Base-by-base conservation (phyloP, 2,797 vertebrate genomes). In the Anguilla obscura region DNA sequence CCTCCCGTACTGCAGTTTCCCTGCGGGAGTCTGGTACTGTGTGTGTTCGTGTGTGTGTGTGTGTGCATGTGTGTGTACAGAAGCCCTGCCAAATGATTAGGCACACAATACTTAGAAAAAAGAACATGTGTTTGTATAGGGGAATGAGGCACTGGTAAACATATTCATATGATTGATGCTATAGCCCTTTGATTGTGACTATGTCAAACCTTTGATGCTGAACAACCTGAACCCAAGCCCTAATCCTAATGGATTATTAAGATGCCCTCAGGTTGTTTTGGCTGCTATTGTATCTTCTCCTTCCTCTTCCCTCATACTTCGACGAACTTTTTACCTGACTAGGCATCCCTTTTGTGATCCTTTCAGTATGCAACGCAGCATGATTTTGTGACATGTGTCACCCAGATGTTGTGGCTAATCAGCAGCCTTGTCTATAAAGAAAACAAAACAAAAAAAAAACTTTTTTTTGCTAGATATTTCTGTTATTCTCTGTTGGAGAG, bases 1-100 rank as follows among this genome's bases (percentile, higher is more conserved):
- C 69, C 52, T 56, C 16, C 66, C 76, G 18, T 48, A 5, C 21
- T 50, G 9, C 66, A 33, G 66, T 30, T 30, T 54, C 45, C n/a
- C 85, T 71, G 12, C 14, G 40, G 63, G 60, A 71, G 33, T 24
- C 63, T 50, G 60, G 18, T 40, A 1, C 80, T 84, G 80, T 54
- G 60, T 63, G 60, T 63, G 60, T 63, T 21, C 24, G 24, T 63
- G 60, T 63, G 60, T 66, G 60, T n/a, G 24, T 87, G 69, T 82
- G 79, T 50, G n/a, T 10, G 40, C 3, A 5, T n/a, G 24, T 50
- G 21, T 54, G 82, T 76, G 14, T 87, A 76, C 24, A 30, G n/a
- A n/a, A 30, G 69, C 9, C 3, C 69, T 3, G 2, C 69, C n/a
- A 30, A 71, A 30, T 71, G n/a, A 27, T 30, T 71, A 30, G 6